phyloP scores from a whole-genome alignment of 1,140 invertebrate genomes.

The Thalassaphorura encarpata region DNA sequence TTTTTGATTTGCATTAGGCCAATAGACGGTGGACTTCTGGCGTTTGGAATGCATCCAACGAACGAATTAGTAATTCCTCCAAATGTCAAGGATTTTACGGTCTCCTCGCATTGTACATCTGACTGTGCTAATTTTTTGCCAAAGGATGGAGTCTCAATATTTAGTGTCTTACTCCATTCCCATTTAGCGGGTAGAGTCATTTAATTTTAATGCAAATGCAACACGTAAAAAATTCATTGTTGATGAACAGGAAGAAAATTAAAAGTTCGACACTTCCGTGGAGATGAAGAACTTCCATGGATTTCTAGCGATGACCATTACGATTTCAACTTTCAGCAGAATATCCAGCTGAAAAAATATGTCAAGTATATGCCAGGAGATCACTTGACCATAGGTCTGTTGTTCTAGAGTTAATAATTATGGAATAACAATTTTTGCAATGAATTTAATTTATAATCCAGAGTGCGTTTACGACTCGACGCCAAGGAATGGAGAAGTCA shows the following conservation, averaged over 20 bases:
- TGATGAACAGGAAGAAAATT: neutral
- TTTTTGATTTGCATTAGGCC: too few relatives aligned
- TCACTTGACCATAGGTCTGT: neutral
- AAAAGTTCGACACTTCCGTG: neutral
- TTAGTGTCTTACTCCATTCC: neutral
- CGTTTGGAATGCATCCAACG: too few relatives aligned
- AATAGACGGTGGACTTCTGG: too few relatives aligned
- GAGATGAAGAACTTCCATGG: neutral
- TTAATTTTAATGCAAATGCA: neutral
- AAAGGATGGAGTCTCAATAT: neutral
- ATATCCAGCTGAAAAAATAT: neutral
- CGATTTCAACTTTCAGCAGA: conserved; percentile 6
- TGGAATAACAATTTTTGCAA: too few relatives aligned
- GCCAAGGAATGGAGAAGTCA: too few relatives aligned
- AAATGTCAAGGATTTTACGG: too few relatives aligned
- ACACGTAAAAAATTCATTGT: neutral
- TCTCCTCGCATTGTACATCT: too few relatives aligned
- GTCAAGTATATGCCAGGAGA: neutral
- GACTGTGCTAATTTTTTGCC: too few relatives aligned
- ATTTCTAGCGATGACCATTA: neutral
- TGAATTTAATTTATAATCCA: too few relatives aligned
- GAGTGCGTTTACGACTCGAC: too few relatives aligned
- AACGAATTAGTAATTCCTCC: too few relatives aligned
- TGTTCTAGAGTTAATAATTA: too few relatives aligned
- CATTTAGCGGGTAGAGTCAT: neutral